Evolutionary conservation across 2,888 invertebrate species (phyloP).

Genomic region (Xylota segnis): DNA sequence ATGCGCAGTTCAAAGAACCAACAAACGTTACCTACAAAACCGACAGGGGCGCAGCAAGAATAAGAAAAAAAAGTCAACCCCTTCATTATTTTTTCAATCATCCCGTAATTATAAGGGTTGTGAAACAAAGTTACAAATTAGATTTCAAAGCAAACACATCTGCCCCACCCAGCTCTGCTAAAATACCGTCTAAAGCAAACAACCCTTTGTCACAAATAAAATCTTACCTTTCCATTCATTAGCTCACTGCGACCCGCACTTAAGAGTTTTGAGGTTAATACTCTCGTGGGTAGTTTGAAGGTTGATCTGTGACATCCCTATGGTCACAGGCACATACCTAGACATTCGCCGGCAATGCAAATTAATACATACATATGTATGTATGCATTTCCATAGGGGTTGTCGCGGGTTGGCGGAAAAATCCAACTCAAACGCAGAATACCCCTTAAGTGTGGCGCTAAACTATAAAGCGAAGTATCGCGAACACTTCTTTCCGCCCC

Average conservation of each 20-base stretch:
- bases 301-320: constrained; percentile 25
- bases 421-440: neutral
- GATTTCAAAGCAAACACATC: constrained; percentile 27
- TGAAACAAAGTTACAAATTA: constrained; percentile 28
- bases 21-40: neutral
- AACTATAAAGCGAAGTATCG: neutral
- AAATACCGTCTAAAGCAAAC: neutral
- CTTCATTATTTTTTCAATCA: constrained; percentile 24
- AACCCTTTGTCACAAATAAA: constrained; percentile 1
- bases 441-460: neutral
- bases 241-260: neutral
- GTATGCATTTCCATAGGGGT: neutral
- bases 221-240: constrained; percentile 4
- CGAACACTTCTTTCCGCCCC: constrained; percentile 6
- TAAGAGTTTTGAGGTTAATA: constrained; percentile 11
- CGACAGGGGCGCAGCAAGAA: no score
- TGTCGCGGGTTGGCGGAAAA: neutral
- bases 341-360: neutral
- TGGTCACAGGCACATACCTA: neutral
- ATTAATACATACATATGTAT: no score
- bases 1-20: constrained; percentile 8
- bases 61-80: constrained; percentile 12
- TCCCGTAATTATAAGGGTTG: constrained; percentile 14
- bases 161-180: neutral
- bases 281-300: constrained; percentile 11